Base-by-base conservation (phyloP, 2,888 invertebrate species). In the Rotaria macrura region DNA sequence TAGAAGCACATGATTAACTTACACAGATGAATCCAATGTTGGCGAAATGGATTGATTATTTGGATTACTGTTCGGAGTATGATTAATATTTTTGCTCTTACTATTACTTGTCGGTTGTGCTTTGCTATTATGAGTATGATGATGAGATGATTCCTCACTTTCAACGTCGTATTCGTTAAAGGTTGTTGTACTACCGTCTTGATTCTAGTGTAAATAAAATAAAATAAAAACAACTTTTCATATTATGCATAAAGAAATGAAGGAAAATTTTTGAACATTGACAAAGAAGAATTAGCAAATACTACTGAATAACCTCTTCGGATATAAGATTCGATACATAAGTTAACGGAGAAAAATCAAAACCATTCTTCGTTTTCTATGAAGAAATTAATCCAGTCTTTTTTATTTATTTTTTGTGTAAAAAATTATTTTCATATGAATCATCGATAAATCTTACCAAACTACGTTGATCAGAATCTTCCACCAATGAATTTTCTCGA, bases 141-240 rank as follows among this genome's bases (percentile, higher is more conserved):
- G 40, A 40, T 79, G 74, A 74, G 38, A 43, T 79, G 74, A 23
- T 6, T 43, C 40, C 7, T 43, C 38, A 43, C 25, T 79, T 40
- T 79, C 74, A 43, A 43, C 74, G 43, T 79, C 74, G 43, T 79
- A 79, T 43, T 79, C 74, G 74, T 43, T 79, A 79, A 79, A 79
- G 23, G 74, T 79, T 43, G 74, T 79, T 25, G 74, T 79, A 25
- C 40, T 43, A 25, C 74, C 74, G 74, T 79, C 74, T 79, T 79
- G 74, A 79, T 79, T 79, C 74, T 79, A 43, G n/a, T n/a, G n/a
- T n/a, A n/a, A n/a, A n/a, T 12, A 34, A 6, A 57, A 74, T 20
- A 38, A 38, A 74, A 23, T 3, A 43, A 43, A 34, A 12, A 25
- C 0, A 17, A 72, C 34, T 72, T 20, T 72, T 72, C 1, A 23